Evolutionary conservation across 1,140 invertebrate genomes (phyloP).

Genomic region (Pomacea maculata): DNA sequence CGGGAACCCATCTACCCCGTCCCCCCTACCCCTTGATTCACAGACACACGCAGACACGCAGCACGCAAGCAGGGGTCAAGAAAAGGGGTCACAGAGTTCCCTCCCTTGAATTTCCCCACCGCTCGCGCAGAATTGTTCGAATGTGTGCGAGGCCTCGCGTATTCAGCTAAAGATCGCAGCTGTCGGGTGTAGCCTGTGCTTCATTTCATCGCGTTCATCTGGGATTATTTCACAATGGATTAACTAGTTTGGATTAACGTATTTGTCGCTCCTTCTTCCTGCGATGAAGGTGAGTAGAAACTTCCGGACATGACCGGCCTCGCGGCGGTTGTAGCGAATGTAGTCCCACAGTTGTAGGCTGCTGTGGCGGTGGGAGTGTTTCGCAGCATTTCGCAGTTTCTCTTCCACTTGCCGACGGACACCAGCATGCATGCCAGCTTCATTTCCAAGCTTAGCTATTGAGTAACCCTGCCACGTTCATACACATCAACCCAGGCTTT

Average conservation of each 20-base stretch:
- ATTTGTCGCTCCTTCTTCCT: neutral
- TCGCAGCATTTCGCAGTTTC: neutral
- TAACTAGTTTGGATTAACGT: neutral
- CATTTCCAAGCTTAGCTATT: too few relatives aligned
- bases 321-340: neutral
- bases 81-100: neutral
- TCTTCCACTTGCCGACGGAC: neutral
- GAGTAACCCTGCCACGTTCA: too few relatives aligned
- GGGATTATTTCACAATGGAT: neutral
- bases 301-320: neutral
- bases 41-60: neutral
- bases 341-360: neutral
- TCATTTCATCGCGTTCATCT: neutral
- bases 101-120: neutral
- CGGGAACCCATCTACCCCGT: neutral
- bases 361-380: neutral
- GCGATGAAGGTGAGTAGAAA: neutral
- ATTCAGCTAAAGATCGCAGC: neutral
- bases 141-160: too few relatives aligned
- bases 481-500: too few relatives aligned
- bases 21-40: neutral
- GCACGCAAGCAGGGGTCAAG: neutral
- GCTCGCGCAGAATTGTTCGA: neutral
- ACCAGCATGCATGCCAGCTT: neutral
- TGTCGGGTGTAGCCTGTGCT: neutral